phyloP scores from a whole-genome alignment of 2,797 vertebrate species.

The Limosa lapponica region DNA sequence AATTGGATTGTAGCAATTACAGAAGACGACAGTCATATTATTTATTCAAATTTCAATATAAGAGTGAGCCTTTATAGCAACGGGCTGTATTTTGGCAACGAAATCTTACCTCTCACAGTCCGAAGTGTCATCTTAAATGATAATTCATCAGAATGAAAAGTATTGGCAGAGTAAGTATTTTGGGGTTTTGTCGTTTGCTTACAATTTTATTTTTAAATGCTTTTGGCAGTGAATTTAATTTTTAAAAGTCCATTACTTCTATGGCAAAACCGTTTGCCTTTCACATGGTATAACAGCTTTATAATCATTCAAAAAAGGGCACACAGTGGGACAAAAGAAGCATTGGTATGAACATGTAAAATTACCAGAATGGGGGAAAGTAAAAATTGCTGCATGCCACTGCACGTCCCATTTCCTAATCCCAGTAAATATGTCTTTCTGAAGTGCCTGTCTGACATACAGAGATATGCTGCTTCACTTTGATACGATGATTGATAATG shows the following conservation, averaged over 20 bases:
- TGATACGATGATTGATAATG: neutral
- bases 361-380: neutral
- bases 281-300: neutral
- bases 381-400: neutral
- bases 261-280: neutral
- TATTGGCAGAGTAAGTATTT: neutral
- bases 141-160: conserved; percentile 8
- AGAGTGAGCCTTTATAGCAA: neutral
- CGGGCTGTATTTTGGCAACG: neutral
- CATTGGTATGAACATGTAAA: neutral
- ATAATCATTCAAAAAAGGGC: neutral
- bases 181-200: neutral
- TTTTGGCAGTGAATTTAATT: neutral
- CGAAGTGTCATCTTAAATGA: neutral
- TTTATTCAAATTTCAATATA: neutral
- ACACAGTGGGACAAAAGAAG: neutral
- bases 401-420: neutral
- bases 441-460: neutral
- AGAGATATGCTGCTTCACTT: neutral
- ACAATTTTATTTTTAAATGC: neutral
- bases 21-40: neutral
- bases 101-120: neutral
- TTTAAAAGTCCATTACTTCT: neutral
- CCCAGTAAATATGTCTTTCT: neutral
- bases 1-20: neutral